A percentile compares a stretch with the other conserved stretches of the same genome.
phyloP scores from a whole-genome alignment of 23 tunicate genomes.

The Halocynthia roretzi region DNA sequence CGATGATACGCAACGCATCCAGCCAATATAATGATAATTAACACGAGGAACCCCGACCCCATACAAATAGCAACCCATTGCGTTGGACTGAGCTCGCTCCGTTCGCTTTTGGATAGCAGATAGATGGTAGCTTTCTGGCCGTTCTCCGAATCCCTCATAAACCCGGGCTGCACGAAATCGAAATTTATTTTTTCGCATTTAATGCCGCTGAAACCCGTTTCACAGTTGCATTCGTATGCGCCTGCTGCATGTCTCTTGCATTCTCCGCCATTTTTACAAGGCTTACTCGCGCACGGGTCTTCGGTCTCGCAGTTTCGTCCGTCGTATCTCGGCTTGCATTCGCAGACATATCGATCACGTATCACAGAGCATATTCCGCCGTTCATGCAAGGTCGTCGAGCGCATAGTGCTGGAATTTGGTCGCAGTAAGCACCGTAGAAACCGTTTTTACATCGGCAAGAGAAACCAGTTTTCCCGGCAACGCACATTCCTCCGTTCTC shows the following conservation, averaged over 20 bases:
- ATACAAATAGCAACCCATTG: conserved; percentile 62
- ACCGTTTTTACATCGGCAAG: background rate
- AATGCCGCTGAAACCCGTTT: background rate
- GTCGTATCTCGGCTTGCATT: background rate
- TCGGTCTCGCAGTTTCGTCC: background rate
- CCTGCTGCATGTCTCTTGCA: conserved; percentile 20
- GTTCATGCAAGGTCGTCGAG: background rate
- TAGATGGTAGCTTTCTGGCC: too few species aligned
- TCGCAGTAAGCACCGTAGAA: background rate
- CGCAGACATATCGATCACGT: background rate
- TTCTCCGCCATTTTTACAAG: conserved; percentile 55
- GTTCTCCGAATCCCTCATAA: too few species aligned
- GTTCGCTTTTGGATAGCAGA: conserved; percentile 1
- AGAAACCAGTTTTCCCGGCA: background rate
- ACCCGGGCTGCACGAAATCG: too few species aligned
- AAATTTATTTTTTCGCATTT: too few species aligned
- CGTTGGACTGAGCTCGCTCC: conserved; percentile 8
- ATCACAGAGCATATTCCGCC: background rate
- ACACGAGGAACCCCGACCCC: conserved; percentile 39
- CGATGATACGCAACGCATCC: conserved; percentile 40
- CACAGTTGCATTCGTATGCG: background rate
- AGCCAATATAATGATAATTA: conserved; percentile 24
- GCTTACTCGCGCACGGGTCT: conserved; percentile 1
- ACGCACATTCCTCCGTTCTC: conserved; percentile 1
- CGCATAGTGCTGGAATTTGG: background rate